Evolutionary conservation across 2,113 vertebrate genomes (phyloP).

Genomic region (Brachirus orientalis): DNA sequence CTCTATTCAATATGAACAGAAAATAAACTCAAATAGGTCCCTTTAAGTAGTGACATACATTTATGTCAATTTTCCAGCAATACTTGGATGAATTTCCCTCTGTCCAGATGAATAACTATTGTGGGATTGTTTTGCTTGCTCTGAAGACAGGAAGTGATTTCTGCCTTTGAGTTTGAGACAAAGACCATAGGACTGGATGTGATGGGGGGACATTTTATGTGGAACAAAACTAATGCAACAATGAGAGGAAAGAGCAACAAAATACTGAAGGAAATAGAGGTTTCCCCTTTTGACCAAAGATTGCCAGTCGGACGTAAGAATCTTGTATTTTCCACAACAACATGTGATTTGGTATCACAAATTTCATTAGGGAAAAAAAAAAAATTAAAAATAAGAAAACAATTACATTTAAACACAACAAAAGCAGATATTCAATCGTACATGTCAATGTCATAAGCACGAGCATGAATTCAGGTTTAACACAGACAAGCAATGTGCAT

Average conservation of each 20-base stretch:
- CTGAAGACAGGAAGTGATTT: slow-evolving; percentile 53
- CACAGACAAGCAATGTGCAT: slow-evolving; percentile 60
- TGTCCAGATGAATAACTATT: slow-evolving; percentile 22
- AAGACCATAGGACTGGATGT: slow-evolving; percentile 17
- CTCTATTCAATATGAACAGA: slow-evolving; percentile 60
- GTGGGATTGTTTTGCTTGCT: slow-evolving; percentile 46
- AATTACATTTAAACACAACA: slow-evolving; percentile 56
- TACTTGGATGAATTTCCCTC: slow-evolving; percentile 11
- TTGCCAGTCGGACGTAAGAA: slow-evolving; percentile 1
- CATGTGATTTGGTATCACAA: slow-evolving; percentile 36
- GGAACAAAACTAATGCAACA: slow-evolving; percentile 19
- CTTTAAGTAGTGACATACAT: slow-evolving; percentile 3
- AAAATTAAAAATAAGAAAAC: background rate
- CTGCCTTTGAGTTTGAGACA: slow-evolving; percentile 32
- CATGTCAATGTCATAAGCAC: slow-evolving; percentile 26
- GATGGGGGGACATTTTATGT: too few species aligned
- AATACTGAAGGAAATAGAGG: slow-evolving; percentile 50
- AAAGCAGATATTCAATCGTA: slow-evolving; percentile 39
- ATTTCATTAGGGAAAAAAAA: background rate
- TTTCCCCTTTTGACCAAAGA: slow-evolving; percentile 49
- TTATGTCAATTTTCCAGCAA: background rate
- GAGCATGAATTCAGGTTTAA: slow-evolving; percentile 35
- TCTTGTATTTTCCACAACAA: slow-evolving; percentile 11
- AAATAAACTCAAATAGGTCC: slow-evolving; percentile 22
- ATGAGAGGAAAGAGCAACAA: slow-evolving; percentile 38